A percentile compares a stretch with the other conserved stretches of the same genome.
Conservation (phyloP, 1,140 invertebrate species). For the Panulirus ornatus region DNA sequence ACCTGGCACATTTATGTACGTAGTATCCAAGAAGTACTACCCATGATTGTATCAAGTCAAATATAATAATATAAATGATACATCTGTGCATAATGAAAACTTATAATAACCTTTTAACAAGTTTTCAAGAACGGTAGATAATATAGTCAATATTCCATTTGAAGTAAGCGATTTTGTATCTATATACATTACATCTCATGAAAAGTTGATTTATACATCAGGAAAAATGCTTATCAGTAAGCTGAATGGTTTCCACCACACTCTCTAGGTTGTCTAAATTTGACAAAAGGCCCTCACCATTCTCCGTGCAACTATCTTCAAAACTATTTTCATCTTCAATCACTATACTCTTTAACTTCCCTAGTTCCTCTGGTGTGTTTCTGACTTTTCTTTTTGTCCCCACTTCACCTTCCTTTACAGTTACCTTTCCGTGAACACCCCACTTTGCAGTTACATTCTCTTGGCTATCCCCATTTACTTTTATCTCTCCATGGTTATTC, state of each 20-base stretch:
- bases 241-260: constrained; percentile 51
- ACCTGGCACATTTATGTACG: background rate
- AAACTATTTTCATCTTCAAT: background rate
- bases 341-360: background rate
- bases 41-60: background rate
- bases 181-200: background rate
- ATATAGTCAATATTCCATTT: background rate
- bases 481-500: too few species aligned
- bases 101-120: background rate
- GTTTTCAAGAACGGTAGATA: background rate
- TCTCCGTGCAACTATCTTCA: background rate
- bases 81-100: background rate
- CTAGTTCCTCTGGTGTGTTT: background rate
- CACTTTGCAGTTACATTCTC: too few species aligned
- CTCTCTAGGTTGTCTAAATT: constrained; percentile 39
- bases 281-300: constrained; percentile 35
- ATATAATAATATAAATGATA: background rate
- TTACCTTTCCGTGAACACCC: background rate
- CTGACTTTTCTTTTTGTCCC: background rate
- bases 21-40: background rate
- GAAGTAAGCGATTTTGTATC: too few species aligned
- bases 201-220: background rate
- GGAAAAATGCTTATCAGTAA: constrained; percentile 24
- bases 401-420: background rate
- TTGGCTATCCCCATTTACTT: too few species aligned